phyloP scores from a whole-genome alignment of 2,113 vertebrate species.

The Microcebus ravelobensis region DNA sequence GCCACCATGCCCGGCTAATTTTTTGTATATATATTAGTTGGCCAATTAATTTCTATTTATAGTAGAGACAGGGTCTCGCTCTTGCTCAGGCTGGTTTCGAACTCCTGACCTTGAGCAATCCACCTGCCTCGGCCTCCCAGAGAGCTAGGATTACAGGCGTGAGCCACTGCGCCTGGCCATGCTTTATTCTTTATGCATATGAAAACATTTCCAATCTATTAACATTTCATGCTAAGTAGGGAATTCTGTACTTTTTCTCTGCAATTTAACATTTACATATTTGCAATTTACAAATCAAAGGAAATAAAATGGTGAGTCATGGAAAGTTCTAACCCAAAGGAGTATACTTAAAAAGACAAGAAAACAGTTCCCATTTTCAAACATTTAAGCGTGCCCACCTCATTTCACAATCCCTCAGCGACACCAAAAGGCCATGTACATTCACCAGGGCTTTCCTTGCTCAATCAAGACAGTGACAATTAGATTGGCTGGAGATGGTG shows the following conservation, averaged over 20 bases:
- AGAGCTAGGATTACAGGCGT: too few relatives aligned
- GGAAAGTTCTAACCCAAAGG: not conserved
- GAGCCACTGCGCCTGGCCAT: too few relatives aligned
- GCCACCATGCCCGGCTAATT: too few relatives aligned
- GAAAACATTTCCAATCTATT: not conserved
- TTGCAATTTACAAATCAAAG: slow-evolving; percentile 31
- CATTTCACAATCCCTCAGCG: not conserved
- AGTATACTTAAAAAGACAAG: not conserved
- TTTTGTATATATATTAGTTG: too few relatives aligned
- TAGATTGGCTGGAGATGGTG: accelerated
- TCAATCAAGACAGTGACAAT: accelerated
- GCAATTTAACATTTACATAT: not conserved
- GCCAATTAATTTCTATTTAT: too few relatives aligned
- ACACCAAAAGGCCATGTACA: accelerated
- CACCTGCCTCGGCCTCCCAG: too few relatives aligned
- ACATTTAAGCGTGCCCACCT: not conserved
- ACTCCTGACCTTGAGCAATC: too few relatives aligned
- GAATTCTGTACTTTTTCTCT: slow-evolving; percentile 29
- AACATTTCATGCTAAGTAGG: not conserved
- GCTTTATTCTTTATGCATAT: not conserved
- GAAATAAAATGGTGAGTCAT: not conserved
- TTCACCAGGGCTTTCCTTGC: not conserved
- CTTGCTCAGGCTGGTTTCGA: too few relatives aligned
- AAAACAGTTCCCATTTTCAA: not conserved
- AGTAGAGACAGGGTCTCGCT: too few relatives aligned